Base-by-base conservation (phyloP, 2,113 vertebrate species). In the Deroptyus accipitrinus region DNA sequence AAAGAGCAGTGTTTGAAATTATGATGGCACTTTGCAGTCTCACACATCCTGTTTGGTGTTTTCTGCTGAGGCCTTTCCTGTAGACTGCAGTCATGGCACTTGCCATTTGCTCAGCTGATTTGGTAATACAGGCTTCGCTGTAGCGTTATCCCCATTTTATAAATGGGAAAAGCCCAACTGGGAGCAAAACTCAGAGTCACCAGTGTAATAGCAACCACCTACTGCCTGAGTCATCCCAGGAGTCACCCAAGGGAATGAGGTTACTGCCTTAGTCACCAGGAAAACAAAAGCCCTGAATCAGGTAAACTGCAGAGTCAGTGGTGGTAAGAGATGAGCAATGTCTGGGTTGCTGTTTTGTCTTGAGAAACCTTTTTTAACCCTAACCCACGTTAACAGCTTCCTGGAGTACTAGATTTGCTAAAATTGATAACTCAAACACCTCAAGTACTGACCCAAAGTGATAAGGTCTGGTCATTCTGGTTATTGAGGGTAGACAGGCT, bases 31-130 rank as follows among this genome's bases (percentile, higher is more conserved):
- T 68, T 42, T 24, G 17, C 4, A 11, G 1, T n/a, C 41, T 41
- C 23, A 11, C 9, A 7, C 0, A 0, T 12, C 48, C 23, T 9
- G 44, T 69, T 68, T 49, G 39, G 51, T 82, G 35, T 16, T 70
- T 79, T 66, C 63, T 85, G 57, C 39, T n/a, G 31, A 70, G 27
- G 63, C 44, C 19, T 42, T 70, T n/a, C 27, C 63, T 66, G 31
- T n/a, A 39, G 64, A 12, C 23, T 19, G 37, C 0, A 0, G 8
- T 66, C 18, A 6, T 3, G 31, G 51, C 16, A 22, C 24, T 69
- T 73, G 63, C 11, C 24, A n/a, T 63, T 63, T 66, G 24, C 41
- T 57, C 35, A 46, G 28, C 73, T 52, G 67, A 17, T 55, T 41
- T 83, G 41, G 8, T 70, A 46, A 74, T n/a, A 28, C 7, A 63